These are phyloP conservation scores for Oxytorus armatus DNA, from an alignment of 2,888 invertebrate genomes.

Conservation along the genomic window DNA sequence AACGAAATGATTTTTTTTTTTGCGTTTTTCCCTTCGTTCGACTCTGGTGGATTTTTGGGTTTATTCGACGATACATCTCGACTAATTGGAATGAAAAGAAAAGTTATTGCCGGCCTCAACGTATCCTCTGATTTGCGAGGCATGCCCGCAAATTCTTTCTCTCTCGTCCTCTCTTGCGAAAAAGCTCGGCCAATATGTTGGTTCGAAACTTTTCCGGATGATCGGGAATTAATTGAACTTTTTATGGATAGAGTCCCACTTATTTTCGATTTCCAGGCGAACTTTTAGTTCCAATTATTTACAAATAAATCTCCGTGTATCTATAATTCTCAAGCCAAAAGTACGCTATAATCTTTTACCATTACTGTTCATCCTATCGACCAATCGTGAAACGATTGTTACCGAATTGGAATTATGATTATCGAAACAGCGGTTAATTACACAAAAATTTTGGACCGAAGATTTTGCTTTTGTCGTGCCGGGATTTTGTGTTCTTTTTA, in stretches of 20 bases:
- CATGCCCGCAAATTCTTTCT: background rate
- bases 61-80: conserved; percentile 15
- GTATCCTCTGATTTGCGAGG: conserved; percentile 11
- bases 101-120: conserved; percentile 20
- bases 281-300: conserved; percentile 25
- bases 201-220: conserved; percentile 49
- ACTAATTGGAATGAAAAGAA: conserved; percentile 47
- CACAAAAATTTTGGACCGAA: no score
- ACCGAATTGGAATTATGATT: no score
- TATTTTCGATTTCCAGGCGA: conserved; percentile 4
- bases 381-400: no score
- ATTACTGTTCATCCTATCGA: no score
- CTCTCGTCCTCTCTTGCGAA: background rate
- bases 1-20: conserved; percentile 25
- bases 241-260: no score
- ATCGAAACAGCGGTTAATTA: no score
- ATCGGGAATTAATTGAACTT: conserved; percentile 41
- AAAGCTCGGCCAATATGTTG: conserved; percentile 18
- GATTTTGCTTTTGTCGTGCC: no score
- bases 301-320: conserved; percentile 30
- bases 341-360: no score
- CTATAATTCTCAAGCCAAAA: no score
- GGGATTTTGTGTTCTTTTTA: no score
- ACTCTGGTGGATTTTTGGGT: conserved; percentile 1
- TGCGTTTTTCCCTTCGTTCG: conserved; percentile 2